phyloP scores from a whole-genome alignment of 92 coral and sea anemone genomes.

The Porites lobata region DNA sequence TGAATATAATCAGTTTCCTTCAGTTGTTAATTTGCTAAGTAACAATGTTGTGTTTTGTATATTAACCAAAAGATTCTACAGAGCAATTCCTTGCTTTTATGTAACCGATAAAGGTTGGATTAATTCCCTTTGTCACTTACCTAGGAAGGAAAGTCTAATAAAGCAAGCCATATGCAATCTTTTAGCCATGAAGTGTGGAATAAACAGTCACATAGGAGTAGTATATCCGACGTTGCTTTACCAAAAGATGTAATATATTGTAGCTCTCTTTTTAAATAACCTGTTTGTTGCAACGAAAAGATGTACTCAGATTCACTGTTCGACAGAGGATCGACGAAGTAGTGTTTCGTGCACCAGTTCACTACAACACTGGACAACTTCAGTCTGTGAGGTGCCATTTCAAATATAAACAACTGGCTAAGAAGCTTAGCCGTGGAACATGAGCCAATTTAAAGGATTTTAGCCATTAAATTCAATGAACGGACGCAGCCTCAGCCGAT shows the following conservation, averaged over 20 bases:
- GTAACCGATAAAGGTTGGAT: not conserved
- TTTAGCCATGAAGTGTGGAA: not conserved
- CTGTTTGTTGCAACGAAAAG: not conserved
- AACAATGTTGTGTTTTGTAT: not conserved
- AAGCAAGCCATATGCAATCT: not conserved
- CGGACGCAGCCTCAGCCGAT: slow-evolving; percentile 2
- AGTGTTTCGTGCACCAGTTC: slow-evolving; percentile 15
- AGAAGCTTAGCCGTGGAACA: slow-evolving; percentile 46
- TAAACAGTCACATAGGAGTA: not conserved
- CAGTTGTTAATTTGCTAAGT: not conserved
- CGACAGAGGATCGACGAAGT: not conserved
- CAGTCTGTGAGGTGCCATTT: slow-evolving; percentile 10
- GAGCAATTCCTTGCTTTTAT: not conserved
- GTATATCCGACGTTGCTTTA: not conserved
- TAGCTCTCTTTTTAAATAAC: not conserved
- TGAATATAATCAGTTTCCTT: not conserved
- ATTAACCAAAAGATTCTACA: no score
- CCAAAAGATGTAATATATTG: not conserved
- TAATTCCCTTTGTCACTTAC: not conserved
- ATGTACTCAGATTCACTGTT: not conserved
- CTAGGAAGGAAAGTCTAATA: slow-evolving; percentile 1
- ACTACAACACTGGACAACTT: not conserved
- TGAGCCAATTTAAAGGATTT: slow-evolving; percentile 32
- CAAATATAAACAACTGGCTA: slow-evolving; percentile 27
- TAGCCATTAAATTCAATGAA: slow-evolving; percentile 4